These are phyloP conservation scores for Deilephila porcellus DNA, from an alignment of 2,888 invertebrate species.

Conservation along the genomic window DNA sequence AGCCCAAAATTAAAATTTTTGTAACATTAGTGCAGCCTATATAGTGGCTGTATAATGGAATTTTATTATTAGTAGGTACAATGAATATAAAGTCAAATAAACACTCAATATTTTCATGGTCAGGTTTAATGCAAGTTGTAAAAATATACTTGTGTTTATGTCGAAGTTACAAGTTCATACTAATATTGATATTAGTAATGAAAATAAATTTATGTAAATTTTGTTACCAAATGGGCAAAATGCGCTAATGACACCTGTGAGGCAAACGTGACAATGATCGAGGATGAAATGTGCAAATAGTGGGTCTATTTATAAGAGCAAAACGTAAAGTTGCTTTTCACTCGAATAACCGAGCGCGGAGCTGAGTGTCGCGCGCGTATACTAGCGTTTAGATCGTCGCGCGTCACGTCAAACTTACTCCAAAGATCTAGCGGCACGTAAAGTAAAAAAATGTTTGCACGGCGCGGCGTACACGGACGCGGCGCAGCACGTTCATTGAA, in stretches of 20 bases:
- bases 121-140: no score
- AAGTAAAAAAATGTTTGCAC: conserved; percentile 14
- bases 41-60: no score
- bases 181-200: not conserved
- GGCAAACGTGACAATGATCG: not conserved
- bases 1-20: no score
- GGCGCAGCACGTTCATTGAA: conserved; percentile 48
- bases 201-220: not conserved
- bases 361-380: not conserved
- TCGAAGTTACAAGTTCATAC: not conserved
- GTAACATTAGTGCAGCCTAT: no score
- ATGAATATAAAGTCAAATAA: no score
- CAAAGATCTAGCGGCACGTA: conserved; percentile 15
- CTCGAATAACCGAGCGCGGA: not conserved
- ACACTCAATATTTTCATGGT: no score
- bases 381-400: conserved; percentile 22
- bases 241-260: not conserved
- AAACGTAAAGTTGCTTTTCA: conserved; percentile 4
- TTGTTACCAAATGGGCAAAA: not conserved
- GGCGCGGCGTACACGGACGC: not conserved
- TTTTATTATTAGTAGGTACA: no score
- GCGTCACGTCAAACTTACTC: conserved; percentile 11
- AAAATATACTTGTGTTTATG: not conserved
- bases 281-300: not conserved
- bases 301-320: not conserved